Conservation (phyloP, 2,113 vertebrate genomes). For the Turdus rufiventris region DNA sequence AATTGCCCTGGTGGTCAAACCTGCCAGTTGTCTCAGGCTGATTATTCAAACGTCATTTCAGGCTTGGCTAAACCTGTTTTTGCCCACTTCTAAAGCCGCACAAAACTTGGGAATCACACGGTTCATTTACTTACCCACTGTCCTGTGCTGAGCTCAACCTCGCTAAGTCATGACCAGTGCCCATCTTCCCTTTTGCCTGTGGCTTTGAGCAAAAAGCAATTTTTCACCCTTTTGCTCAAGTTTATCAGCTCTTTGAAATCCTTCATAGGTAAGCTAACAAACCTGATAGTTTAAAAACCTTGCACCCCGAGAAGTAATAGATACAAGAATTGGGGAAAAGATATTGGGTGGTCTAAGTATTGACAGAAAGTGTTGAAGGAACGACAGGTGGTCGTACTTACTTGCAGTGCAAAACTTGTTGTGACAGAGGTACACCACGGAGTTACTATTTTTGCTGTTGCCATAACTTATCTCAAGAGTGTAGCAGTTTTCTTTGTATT, state of each 20-base stretch:
- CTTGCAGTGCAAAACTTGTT: not conserved
- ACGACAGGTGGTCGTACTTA: not conserved
- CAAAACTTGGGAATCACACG: not conserved
- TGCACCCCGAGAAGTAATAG: not conserved
- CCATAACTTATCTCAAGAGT: not conserved
- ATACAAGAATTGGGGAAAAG: slow-evolving; percentile 2
- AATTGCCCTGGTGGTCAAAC: not conserved
- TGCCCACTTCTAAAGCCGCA: not conserved
- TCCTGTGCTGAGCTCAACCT: not conserved
- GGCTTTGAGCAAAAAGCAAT: not conserved
- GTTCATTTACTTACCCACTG: not conserved
- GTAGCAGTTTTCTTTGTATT: not conserved
- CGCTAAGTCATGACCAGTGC: not conserved
- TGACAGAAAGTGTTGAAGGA: not conserved
- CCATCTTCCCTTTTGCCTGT: not conserved
- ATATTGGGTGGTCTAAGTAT: not conserved
- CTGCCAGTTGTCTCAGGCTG: not conserved
- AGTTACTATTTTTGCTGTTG: not conserved
- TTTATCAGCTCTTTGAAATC: not conserved
- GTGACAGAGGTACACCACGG: not conserved
- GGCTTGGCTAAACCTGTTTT: not conserved
- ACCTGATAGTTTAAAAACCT: not conserved
- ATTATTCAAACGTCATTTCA: not conserved
- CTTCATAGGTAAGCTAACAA: not conserved
- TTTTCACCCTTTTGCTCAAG: not conserved